Evolutionary conservation across 2,797 vertebrate species (phyloP).

Genomic region (Australoheros facetus): DNA sequence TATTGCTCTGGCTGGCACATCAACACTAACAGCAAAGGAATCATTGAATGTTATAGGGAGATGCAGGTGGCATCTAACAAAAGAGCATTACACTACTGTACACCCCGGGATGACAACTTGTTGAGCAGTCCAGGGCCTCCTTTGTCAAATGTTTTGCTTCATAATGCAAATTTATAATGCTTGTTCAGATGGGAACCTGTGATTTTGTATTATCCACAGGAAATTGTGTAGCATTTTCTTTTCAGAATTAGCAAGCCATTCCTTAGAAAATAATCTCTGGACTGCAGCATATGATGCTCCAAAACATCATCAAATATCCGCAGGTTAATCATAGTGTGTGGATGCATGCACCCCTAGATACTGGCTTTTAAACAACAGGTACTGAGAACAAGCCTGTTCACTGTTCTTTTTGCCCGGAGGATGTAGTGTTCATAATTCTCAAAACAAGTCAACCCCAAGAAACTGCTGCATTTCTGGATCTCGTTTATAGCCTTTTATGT

Average conservation of each 20-base stretch:
- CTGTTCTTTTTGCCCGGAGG: not conserved
- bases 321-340: not conserved
- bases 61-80: not conserved
- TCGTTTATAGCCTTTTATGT: not conserved
- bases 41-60: not conserved
- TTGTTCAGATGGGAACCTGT: not conserved
- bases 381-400: not conserved
- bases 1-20: fast-evolving
- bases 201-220: not conserved
- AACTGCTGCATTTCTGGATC: not conserved
- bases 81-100: not conserved
- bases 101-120: not conserved
- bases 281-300: not conserved
- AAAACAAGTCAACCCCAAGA: not conserved
- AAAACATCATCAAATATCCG: not conserved
- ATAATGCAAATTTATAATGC: not conserved
- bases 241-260: not conserved
- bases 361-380: not conserved
- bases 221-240: not conserved
- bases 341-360: not conserved
- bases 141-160: fast-evolving
- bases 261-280: not conserved
- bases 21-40: not conserved
- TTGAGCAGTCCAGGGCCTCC: not conserved
- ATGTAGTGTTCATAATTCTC: no score